Base-by-base conservation (phyloP, 2,113 vertebrate genomes). In the Glaucomys volans region DNA sequence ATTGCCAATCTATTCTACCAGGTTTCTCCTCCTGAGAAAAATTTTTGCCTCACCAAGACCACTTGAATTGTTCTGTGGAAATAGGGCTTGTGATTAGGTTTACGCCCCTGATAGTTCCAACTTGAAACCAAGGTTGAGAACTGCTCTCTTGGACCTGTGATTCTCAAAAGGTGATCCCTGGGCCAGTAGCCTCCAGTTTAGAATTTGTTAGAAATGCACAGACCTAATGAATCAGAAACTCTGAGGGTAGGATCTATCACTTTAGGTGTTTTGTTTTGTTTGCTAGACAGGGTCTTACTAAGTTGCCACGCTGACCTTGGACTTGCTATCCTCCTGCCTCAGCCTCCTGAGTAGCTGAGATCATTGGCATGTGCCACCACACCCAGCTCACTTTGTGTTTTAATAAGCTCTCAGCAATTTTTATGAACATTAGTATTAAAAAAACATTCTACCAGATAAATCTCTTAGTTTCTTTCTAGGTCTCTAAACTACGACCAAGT, bases 41-140 rank as follows among this genome's bases (percentile, higher is more conserved):
- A 59, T 64, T 72, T 52, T 82, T 30, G 18, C 37, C 57, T 81
- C 26, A 67, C 20, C 28, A 81, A 59, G 32, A 62, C 12, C 64
- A 69, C 14, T 20, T 80, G 30, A 77, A 83, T 64, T 82, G 42
- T 20, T 87, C 22, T 64, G 5, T 79, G 30, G 62, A 32, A 82
- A n/a, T 57, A 37, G 59, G 82, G 13, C 50, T 42, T 42, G 30
- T 66, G 13, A 80, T 62, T 87, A 17, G 12, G 35, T 80, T 89
- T 91, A 22, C 50, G 32, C 24, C 37, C 28, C n/a, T n/a, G 35
- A 24, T 44, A 5, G 8, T 87, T 88, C 79, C 87, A 71, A 40
- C 80, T 40, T 83, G 76, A 97, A 95, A 32, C 71, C 87, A 35
- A 62, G 40, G 30, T 74, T 88, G 35, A 86, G 37, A 95, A 93